Base-by-base conservation (phyloP, 1,140 invertebrate species). In the Eriosoma lanigerum region DNA sequence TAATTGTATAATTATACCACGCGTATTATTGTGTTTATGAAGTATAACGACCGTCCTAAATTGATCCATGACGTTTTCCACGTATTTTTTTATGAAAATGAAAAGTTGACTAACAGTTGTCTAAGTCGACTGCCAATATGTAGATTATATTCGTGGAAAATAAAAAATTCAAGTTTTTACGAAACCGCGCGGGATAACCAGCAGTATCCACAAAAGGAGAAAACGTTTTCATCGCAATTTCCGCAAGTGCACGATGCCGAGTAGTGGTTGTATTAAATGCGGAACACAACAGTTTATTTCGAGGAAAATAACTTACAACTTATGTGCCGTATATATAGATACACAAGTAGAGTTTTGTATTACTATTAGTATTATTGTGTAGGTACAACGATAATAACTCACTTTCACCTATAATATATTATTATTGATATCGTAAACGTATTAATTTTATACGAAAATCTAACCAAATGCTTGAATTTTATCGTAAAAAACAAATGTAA, bases 141-240 rank as follows among this genome's bases (percentile, higher is more conserved):
- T 24, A 26, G 58, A n/a, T n/a, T n/a, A n/a, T n/a, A n/a, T n/a
- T 29, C 26, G 26, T 32, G 17, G 17, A 17, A 24, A 62, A 32
- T 62, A 62, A 62, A 32, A 0, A 62, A 32, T 62, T n/a, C 29
- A 10, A 62, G 26, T 62, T 62, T n/a, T 62, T 29, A 60, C 29
- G 17, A 62, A 62, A 62, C 1, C 29, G 1, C 19, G 38, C 62
- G 32, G 62, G 1, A 32, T 62, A 32, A 32, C 15, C n/a, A n/a
- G n/a, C n/a, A n/a, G n/a, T n/a, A n/a, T n/a, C 32, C 32, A 62
- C 29, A 62, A 32, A 62, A 62, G 60, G 26, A 19, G 21, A 38
- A 26, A 44, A 66, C 62, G 12, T 66, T 66, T 66, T 66, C n/a
- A 66, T 66, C 62, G 32, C 19, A 62, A 62, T 19, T 32, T 32